Evolutionary conservation across 2,113 vertebrate species (phyloP), one percentile per base, ranked within the genome.

Genomic region (Pithys albifrons): DNA sequence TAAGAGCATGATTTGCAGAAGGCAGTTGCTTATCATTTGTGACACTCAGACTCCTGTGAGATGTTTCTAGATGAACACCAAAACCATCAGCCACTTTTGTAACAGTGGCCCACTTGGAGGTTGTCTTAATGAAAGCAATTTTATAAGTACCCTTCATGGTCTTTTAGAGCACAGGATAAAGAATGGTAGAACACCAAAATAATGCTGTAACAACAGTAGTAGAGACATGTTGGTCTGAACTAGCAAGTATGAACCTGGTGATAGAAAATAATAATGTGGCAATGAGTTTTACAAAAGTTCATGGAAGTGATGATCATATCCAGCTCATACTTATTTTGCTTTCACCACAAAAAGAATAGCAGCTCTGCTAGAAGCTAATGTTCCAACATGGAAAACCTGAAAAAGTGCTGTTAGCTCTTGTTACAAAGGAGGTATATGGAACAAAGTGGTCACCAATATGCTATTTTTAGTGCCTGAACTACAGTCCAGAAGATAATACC

Each of bases 321-420:
- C 95, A 96, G 81, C 92, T 97, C 95, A 94, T 78, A 82, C 45
- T 78, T 89, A 92, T 95, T 98, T 97, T 96, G 94, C 97, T 98
- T 97, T 94, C 91, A 92, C 93, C 84, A 95, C 96, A 97, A 96
- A 97, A 95, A 92, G 70, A 96, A 97, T 69, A 92, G 88, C 95
- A 95, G 88, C 73, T 97, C 89, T 96, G 91, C 94, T 96, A 97
- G 96, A 97, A 97, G 93, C 95, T 97, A 95, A 96, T 92, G 96
- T 92, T 97, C 95, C 88, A 97, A 96, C 85, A 90, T 35, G 79
- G 95, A 95, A 96, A 95, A 96, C 89, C 95, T 96, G 93, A 94
- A 97, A 97, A 97, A 92, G 80, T 97, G 69, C 89, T 3, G 48
- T 92, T 93, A 89, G 93, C 92, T 97, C 88, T 87, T 86, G 88